Conservation (phyloP, 2,797 vertebrate genomes). For the Gallinago solitaria region DNA sequence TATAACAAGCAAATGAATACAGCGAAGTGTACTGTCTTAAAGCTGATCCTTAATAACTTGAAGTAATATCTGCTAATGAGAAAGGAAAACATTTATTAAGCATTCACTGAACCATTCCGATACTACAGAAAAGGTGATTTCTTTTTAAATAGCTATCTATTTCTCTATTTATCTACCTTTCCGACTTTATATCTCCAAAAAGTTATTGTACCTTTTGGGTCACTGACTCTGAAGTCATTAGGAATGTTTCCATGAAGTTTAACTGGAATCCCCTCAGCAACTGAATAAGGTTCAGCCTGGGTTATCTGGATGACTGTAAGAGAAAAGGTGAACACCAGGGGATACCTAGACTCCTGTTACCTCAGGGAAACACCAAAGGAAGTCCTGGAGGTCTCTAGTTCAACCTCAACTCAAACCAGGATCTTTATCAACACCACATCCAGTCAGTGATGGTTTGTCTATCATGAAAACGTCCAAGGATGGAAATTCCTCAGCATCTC, state of each 20-base stretch:
- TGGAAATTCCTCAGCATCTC: neutral
- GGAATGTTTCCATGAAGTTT: neutral
- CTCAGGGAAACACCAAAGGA: neutral
- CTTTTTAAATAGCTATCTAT: neutral
- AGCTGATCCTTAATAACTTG: neutral
- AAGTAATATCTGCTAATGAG: neutral
- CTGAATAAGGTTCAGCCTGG: neutral
- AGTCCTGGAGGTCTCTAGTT: neutral
- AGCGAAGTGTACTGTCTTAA: neutral
- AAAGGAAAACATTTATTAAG: neutral
- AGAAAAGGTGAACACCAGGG: neutral
- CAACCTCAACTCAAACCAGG: neutral
- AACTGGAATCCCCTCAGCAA: neutral
- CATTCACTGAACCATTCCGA: neutral
- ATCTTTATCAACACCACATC: neutral
- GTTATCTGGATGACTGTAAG: neutral
- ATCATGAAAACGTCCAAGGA: fast-evolving
- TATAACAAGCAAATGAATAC: neutral
- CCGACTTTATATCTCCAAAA: neutral
- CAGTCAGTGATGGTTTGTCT: neutral
- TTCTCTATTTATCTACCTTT: neutral
- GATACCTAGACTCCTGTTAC: neutral
- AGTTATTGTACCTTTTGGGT: neutral
- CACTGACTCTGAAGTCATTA: neutral
- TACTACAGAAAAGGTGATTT: neutral